Conservation (phyloP, 2,888 invertebrate genomes). For the Netelia inedita region DNA sequence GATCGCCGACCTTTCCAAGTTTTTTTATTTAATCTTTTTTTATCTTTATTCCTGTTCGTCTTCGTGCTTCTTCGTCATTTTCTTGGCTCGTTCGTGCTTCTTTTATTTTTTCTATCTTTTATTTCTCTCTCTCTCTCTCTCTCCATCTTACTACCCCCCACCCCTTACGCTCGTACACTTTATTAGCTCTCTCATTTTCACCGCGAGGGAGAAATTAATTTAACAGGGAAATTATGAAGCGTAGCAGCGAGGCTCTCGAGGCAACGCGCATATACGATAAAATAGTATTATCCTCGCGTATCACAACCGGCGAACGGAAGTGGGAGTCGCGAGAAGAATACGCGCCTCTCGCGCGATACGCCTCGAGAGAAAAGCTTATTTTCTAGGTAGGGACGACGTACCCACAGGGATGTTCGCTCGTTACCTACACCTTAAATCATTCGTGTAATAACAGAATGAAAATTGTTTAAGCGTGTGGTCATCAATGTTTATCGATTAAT, state of each 20-base stretch:
- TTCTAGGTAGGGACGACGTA: not conserved
- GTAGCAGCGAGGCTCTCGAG: not conserved
- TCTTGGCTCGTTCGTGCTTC: not conserved
- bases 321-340: slow-evolving; percentile 29
- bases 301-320: slow-evolving; percentile 46
- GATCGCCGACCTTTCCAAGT: slow-evolving; percentile 61
- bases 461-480: no score
- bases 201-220: slow-evolving; percentile 60
- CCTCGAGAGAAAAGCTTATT: not conserved
- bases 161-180: slow-evolving; percentile 10
- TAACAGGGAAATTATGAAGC: slow-evolving; percentile 37
- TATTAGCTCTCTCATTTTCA: slow-evolving; percentile 45
- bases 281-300: not conserved
- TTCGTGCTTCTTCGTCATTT: slow-evolving; percentile 19
- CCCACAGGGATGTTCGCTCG: no score
- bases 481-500: no score
- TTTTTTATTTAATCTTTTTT: slow-evolving; percentile 33
- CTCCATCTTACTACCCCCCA: not conserved
- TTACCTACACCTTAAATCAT: not conserved
- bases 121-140: slow-evolving; percentile 9
- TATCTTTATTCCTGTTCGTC: slow-evolving; percentile 18
- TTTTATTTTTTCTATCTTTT: not conserved
- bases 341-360: not conserved
- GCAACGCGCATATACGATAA: not conserved
- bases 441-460: not conserved